Conservation (phyloP, 2,113 vertebrate genomes). For the Dunckerocampus dactyliophorus region DNA sequence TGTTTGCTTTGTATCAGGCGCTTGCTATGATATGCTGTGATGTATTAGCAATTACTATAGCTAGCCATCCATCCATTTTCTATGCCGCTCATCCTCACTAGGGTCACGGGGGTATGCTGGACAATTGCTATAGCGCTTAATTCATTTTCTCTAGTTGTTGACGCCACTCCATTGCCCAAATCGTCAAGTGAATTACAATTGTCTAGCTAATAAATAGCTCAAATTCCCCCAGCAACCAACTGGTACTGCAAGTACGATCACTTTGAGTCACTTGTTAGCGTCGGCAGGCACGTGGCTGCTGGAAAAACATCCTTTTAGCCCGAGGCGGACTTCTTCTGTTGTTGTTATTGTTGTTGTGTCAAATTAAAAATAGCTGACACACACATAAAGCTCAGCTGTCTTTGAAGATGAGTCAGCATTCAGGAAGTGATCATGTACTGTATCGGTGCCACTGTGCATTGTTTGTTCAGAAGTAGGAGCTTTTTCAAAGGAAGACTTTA, state of each 20-base stretch:
- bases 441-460: slow-evolving; percentile 35
- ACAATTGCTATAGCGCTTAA: background rate
- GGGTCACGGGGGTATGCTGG: too few species aligned
- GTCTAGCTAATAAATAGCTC: background rate
- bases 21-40: too few species aligned
- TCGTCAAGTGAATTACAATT: background rate
- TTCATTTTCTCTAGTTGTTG: background rate
- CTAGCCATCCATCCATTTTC: too few species aligned
- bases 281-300: background rate
- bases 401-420: slow-evolving; percentile 48
- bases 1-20: too few species aligned
- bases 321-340: background rate
- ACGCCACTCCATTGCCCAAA: too few species aligned
- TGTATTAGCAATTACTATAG: too few species aligned
- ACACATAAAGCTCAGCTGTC: slow-evolving; percentile 44
- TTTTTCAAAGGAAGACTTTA: slow-evolving; percentile 35
- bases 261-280: background rate
- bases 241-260: background rate
- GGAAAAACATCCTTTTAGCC: background rate
- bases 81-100: too few species aligned
- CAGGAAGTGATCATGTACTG: slow-evolving; percentile 37
- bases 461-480: slow-evolving; percentile 39
- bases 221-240: background rate
- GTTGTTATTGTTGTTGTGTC: slow-evolving; percentile 20
- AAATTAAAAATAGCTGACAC: slow-evolving; percentile 49